Conservation (phyloP, 2,113 vertebrate species). For the Neolamprologus longior region DNA sequence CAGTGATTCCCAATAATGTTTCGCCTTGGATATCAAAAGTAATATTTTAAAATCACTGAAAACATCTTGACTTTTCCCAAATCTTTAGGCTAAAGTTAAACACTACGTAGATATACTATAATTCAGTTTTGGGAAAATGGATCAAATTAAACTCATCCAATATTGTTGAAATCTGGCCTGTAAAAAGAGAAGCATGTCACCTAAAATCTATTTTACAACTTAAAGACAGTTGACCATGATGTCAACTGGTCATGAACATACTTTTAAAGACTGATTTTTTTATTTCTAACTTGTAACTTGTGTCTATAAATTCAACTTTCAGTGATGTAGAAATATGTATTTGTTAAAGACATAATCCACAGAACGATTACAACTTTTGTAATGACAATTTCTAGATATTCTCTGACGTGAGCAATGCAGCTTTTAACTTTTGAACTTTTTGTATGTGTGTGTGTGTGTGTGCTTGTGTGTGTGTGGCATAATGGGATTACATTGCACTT, state of each 20-base stretch:
- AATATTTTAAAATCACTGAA: neutral
- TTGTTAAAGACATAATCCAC: neutral
- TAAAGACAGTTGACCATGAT: neutral
- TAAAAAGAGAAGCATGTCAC: neutral
- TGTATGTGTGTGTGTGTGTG: neutral
- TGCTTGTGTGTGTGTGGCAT: neutral
- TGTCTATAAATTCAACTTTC: neutral
- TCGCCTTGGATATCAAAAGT: neutral
- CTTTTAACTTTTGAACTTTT: constrained; percentile 10
- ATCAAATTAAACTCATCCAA: neutral
- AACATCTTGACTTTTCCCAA: neutral
- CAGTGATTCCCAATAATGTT: neutral
- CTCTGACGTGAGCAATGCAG: neutral
- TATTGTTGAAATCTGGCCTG: neutral
- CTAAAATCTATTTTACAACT: neutral
- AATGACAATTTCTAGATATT: neutral
- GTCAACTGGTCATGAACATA: neutral
- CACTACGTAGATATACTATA: neutral
- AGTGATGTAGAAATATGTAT: neutral
- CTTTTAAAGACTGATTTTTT: neutral
- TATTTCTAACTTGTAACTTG: neutral
- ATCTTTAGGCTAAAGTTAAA: neutral
- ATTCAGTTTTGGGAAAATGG: neutral
- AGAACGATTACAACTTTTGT: neutral
- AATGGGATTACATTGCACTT: constrained; percentile 47